A percentile compares a stretch with the other conserved stretches of the same genome.
These are phyloP conservation scores for Sciurus carolinensis DNA, from an alignment of 2,797 vertebrate species.

Conservation along the genomic window DNA sequence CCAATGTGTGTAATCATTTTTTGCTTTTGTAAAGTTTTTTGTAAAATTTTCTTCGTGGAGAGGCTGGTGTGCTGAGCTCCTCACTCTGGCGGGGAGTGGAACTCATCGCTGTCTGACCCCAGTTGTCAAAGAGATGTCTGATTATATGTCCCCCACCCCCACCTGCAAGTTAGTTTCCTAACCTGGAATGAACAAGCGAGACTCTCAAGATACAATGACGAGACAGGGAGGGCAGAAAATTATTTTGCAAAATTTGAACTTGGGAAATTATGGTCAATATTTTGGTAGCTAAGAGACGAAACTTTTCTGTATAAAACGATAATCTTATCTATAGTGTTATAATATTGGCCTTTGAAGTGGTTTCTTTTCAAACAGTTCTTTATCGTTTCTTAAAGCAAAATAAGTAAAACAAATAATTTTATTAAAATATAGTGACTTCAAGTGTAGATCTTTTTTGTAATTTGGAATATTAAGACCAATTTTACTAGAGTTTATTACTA, in stretches of 20 bases:
- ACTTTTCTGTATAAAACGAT: neutral
- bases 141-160: neutral
- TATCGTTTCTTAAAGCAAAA: conserved; percentile 43
- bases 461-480: conserved; percentile 6
- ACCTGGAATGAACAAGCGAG: conserved; percentile 1
- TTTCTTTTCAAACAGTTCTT: neutral
- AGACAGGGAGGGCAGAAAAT: neutral
- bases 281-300: neutral
- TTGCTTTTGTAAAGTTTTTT: neutral
- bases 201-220: neutral
- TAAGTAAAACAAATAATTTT: conserved; percentile 24
- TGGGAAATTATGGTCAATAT: neutral
- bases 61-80: neutral
- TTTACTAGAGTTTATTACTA: conserved; percentile 2
- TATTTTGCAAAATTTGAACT: neutral
- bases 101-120: neutral
- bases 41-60: neutral
- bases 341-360: conserved; percentile 6
- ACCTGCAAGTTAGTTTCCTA: neutral
- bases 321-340: neutral
- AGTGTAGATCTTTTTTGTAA: neutral
- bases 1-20: neutral
- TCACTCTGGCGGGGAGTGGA: neutral
- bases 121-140: neutral
- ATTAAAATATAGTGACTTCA: conserved; percentile 7